These are phyloP conservation scores for Acipenser ruthenus DNA, from an alignment of 2,797 vertebrate genomes.

Conservation along the genomic window DNA sequence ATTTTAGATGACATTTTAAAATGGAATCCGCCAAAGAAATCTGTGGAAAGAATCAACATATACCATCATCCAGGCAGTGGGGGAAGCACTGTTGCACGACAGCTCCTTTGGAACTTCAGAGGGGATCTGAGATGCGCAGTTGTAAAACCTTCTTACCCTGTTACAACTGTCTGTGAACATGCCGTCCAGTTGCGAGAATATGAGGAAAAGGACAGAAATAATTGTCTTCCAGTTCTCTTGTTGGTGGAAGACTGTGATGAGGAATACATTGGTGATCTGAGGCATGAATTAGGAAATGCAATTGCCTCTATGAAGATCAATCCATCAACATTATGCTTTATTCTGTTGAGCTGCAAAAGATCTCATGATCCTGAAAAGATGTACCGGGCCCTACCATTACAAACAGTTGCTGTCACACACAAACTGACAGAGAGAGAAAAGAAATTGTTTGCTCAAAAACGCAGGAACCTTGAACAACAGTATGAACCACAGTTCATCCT, in stretches of 20 bases:
- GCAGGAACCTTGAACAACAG: conserved; percentile 37
- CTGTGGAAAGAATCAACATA: conserved; percentile 58
- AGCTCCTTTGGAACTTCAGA: conserved; percentile 67
- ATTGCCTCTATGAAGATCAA: conserved; percentile 44
- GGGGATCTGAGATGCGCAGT: conserved; percentile 62
- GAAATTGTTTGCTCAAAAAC: conserved; percentile 53
- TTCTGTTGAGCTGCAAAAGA: conserved; percentile 64
- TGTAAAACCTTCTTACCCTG: conserved; percentile 49
- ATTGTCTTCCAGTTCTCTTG: conserved; percentile 61
- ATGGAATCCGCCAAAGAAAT: conserved; percentile 26
- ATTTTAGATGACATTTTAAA: conserved; percentile 43
- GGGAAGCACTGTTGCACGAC: conserved; percentile 74
- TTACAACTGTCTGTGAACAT: conserved; percentile 50
- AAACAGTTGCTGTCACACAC: conserved; percentile 72
- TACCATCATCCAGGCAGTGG: conserved; percentile 78
- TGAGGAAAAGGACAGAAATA: conserved; percentile 58
- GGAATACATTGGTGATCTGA: conserved; percentile 63
- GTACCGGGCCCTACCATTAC: conserved; percentile 51
- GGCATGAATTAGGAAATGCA: conserved; percentile 48
- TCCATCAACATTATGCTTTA: conserved; percentile 50
- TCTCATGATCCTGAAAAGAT: conserved; percentile 57
- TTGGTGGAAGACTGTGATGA: conserved; percentile 67
- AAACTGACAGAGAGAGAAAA: conserved; percentile 59
- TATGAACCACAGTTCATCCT: conserved; percentile 56
- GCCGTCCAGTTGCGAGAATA: conserved; percentile 62